Evolutionary conservation across 2,113 vertebrate species (phyloP), one percentile per base, ranked within the genome.

Genomic region (Thamnaconus septentrionalis): DNA sequence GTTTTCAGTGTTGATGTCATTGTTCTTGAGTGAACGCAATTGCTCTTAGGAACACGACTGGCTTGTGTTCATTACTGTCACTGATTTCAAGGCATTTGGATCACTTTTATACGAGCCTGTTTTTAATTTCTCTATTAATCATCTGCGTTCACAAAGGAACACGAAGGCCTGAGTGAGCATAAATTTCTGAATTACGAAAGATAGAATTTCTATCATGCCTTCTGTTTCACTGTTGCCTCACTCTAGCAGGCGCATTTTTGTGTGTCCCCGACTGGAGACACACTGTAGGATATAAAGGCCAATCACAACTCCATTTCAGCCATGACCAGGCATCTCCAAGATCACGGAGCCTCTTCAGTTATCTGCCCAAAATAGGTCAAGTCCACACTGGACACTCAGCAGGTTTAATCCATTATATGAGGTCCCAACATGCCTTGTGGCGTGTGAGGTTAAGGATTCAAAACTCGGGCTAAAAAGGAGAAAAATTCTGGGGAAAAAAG

Each of bases 311-410:
- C 43, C 50, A 44, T 3, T 44, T 10, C 11, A 41, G 10, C 60
- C 61, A 55, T 43, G 59, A 31, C 7, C 48, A 60, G 11, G 8
- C 5, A 11, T 63, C 10, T n/a, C 10, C 43, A 40, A 5, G 44
- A 47, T 55, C 31, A 41, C 51, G 46, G 31, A 46, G 3, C 45
- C 10, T 47, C 61, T 55, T 6, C 62, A 43, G 63, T 18, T 48
- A 49, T 31, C 54, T 56, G 63, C 12, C 40, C n/a, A 42, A 56
- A 56, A 65, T 54, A 51, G 49, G 41, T 45, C 41, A 53, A 42
- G 60, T 31, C 60, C 48, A 44, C 60, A 11, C 60, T 39, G 60
- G 60, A 56, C 53, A 41, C 53, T 48, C 45, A 56, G 53, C 54
- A 50, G 12, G 54, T 42, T 43, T 43, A 56, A 56, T 41, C 54